Percentiles rank a stretch among this genome's conserved stretches.
phyloP scores from a whole-genome alignment of 2,888 invertebrate genomes.

The Archips crataeganus region DNA sequence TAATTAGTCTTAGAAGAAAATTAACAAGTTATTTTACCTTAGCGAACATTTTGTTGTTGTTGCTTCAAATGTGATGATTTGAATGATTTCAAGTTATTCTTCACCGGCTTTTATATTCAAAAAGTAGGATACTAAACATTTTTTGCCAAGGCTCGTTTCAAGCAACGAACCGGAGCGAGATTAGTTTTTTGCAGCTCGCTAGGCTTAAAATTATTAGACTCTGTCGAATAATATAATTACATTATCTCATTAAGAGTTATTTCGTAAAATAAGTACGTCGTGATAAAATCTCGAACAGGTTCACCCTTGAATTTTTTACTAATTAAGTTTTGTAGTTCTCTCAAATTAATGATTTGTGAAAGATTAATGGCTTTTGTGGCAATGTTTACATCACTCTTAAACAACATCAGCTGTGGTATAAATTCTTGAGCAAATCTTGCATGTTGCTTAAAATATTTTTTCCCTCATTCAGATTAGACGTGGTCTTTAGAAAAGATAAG shows the following conservation, averaged over 20 bases:
- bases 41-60: slow-evolving; percentile 64
- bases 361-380: slow-evolving; percentile 16
- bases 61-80: slow-evolving; percentile 61
- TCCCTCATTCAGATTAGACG: not conserved
- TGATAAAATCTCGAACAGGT: slow-evolving; percentile 5
- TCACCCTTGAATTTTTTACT: slow-evolving; percentile 20
- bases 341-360: slow-evolving; percentile 28
- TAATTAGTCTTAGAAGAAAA: not conserved
- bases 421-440: not conserved
- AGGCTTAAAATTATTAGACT: slow-evolving; percentile 23
- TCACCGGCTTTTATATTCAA: slow-evolving; percentile 68
- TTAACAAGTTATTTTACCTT: slow-evolving; percentile 56
- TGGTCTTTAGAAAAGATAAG: not conserved
- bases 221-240: slow-evolving; percentile 31
- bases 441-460: not conserved
- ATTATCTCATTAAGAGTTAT: slow-evolving; percentile 19
- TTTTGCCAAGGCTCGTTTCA: slow-evolving; percentile 65
- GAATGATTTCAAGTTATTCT: slow-evolving; percentile 62
- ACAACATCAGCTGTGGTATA: slow-evolving; percentile 4
- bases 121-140: slow-evolving; percentile 60
- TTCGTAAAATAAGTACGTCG: slow-evolving; percentile 15
- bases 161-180: slow-evolving; percentile 69
- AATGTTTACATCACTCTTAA: slow-evolving; percentile 11
- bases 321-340: slow-evolving; percentile 18
- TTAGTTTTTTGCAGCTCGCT: slow-evolving; percentile 51